A percentile compares a stretch with the other conserved stretches of the same genome.
phyloP scores from a whole-genome alignment of 1,140 invertebrate genomes.

The Pinna nobilis region DNA sequence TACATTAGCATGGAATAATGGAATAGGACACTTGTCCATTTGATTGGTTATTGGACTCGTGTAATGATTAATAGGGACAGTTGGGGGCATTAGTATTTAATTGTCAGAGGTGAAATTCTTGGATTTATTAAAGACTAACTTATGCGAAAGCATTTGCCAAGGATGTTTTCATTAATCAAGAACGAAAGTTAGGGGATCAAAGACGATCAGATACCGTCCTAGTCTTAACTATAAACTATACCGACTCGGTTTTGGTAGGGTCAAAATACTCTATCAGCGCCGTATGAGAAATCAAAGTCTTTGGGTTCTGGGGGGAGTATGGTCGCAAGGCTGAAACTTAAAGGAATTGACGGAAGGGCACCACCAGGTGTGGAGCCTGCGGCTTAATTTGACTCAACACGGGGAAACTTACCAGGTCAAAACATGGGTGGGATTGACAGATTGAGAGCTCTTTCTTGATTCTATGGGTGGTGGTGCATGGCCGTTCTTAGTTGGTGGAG shows the following conservation, averaged over 20 bases:
- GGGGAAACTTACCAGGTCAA: conserved; percentile 89
- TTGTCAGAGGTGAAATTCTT: conserved; percentile 77
- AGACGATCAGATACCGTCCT: conserved; percentile 88
- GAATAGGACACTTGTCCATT: conserved; percentile 88
- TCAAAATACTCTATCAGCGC: conserved; percentile 67
- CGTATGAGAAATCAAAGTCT: conserved; percentile 81
- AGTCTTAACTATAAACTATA: conserved; percentile 91
- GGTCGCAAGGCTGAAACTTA: conserved; percentile 95
- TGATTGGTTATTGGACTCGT: conserved; percentile 75
- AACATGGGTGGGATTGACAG: conserved; percentile 92
- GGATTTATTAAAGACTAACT: conserved; percentile 85
- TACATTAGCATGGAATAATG: conserved; percentile 88
- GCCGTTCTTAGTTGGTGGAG: conserved; percentile 93
- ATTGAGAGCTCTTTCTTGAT: conserved; percentile 95
- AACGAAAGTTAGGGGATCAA: conserved; percentile 82
- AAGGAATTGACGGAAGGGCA: conserved; percentile 85
- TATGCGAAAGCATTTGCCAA: conserved; percentile 87
- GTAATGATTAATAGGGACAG: conserved; percentile 82
- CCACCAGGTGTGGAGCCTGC: conserved; percentile 93
- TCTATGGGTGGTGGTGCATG: conserved; percentile 91
- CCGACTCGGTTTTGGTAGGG: conserved; percentile 83
- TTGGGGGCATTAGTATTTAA: conserved; percentile 72
- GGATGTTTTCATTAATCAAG: conserved; percentile 89
- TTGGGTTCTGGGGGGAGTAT: conserved; percentile 91
- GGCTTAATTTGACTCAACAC: conserved; percentile 94